Conservation (phyloP, 2,113 vertebrate genomes). For the Mormyrus lacerda region DNA sequence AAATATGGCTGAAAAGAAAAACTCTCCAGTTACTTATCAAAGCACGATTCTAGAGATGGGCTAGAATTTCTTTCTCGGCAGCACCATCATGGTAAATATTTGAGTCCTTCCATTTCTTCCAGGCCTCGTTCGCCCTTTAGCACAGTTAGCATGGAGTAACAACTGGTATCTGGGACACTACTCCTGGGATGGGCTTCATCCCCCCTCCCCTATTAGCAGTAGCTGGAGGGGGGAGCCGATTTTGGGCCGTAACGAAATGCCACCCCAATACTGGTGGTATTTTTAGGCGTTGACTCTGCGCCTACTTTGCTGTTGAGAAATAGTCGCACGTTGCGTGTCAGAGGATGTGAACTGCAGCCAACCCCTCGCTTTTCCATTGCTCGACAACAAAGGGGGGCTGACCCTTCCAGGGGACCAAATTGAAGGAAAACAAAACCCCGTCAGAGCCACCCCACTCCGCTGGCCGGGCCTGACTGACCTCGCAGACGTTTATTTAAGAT, state of each 20-base stretch:
- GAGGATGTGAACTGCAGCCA: neutral
- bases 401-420: neutral
- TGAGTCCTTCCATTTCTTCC: neutral
- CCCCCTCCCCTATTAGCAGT: neutral
- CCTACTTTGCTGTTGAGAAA: neutral
- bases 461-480: neutral
- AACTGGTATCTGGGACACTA: neutral
- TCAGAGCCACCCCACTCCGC: neutral
- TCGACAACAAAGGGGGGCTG: neutral
- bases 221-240: neutral
- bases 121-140: neutral
- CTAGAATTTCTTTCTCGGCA: neutral
- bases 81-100: neutral
- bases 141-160: neutral
- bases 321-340: conserved; percentile 3
- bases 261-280: neutral
- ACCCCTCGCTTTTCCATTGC: neutral
- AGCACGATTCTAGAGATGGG: neutral
- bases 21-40: neutral
- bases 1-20: neutral
- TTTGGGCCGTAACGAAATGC: neutral
- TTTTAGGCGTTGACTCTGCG: neutral
- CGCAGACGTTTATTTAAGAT: conserved; percentile 31
- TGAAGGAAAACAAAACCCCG: conserved; percentile 8
- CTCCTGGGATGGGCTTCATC: neutral